phyloP scores from a whole-genome alignment of 2,888 invertebrate genomes.

The Epiperipatus broadwayi region DNA sequence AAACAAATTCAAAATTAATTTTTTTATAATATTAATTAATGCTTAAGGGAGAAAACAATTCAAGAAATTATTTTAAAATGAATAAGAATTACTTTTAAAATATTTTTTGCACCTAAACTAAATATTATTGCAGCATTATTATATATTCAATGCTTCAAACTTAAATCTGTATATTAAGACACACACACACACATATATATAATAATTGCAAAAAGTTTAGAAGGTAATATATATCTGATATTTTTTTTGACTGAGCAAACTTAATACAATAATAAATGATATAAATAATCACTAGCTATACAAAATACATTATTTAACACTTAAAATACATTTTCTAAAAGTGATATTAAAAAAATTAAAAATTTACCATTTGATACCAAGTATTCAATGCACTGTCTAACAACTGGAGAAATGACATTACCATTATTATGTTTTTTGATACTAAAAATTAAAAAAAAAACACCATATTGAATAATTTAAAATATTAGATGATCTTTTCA shows the following conservation, averaged over 20 bases:
- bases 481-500: neutral
- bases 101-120: no score
- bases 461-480: conserved; percentile 4
- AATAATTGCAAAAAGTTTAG: neutral
- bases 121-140: no score
- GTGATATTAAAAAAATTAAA: neutral
- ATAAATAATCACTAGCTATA: neutral
- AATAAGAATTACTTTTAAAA: no score
- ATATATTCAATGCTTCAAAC: no score
- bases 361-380: conserved; percentile 64
- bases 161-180: no score
- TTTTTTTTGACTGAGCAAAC: no score
- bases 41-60: no score
- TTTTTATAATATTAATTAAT: no score
- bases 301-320: neutral
- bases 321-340: neutral
- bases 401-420: conserved; percentile 72
- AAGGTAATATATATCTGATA: no score
- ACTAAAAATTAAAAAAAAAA: conserved; percentile 24
- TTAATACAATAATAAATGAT: neutral
- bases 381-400: conserved; percentile 72
- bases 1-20: no score
- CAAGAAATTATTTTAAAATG: no score
- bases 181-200: no score
- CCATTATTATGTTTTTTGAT: conserved; percentile 69